phyloP scores from a whole-genome alignment of 1,140 invertebrate species.

The Cardiocondyla obscurior region DNA sequence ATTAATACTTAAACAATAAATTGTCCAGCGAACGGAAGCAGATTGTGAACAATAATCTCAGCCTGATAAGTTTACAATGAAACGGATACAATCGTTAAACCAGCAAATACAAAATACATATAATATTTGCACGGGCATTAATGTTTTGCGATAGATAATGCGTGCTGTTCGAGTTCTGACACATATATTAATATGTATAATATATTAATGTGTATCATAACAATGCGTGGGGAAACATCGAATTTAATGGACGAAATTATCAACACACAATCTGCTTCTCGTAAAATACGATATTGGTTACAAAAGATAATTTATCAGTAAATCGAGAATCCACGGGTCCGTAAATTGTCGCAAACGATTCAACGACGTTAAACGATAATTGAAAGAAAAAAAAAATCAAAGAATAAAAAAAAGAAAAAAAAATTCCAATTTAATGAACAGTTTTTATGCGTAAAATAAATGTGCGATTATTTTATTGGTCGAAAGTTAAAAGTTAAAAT shows the following conservation, averaged over 20 bases:
- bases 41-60: conserved; percentile 10
- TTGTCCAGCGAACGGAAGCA: not conserved
- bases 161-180: not conserved
- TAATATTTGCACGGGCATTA: conserved; percentile 7
- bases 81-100: not conserved
- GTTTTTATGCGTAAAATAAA: too few relatives aligned
- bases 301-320: conserved; percentile 38
- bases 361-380: too few relatives aligned
- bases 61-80: not conserved
- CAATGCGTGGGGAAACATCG: not conserved
- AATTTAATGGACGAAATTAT: conserved; percentile 25
- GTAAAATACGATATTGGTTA: not conserved
- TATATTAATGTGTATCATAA: not conserved
- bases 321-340: conserved; percentile 10
- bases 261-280: conserved; percentile 33
- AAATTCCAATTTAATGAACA: not conserved
- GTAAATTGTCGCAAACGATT: conserved; percentile 17
- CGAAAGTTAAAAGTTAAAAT: too few relatives aligned
- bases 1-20: conserved; percentile 6
- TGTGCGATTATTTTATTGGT: too few relatives aligned
- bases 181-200: not conserved
- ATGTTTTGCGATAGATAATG: not conserved
- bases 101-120: not conserved
- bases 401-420: not conserved
- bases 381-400: too few relatives aligned